phyloP scores from a whole-genome alignment of 2,113 vertebrate species.

The Sceloporus undulatus region DNA sequence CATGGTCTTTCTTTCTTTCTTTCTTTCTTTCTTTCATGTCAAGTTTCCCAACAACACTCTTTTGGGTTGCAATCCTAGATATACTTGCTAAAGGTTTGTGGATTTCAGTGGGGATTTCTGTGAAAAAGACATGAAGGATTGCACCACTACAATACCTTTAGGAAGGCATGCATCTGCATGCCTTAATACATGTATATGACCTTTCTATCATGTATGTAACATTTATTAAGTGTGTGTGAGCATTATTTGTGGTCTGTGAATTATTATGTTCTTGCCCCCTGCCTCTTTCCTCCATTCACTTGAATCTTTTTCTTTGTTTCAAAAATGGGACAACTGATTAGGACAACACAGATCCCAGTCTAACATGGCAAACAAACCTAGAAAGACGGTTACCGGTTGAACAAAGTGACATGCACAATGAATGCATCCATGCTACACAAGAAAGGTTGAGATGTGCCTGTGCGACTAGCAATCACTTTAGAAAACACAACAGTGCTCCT shows the following conservation, averaged over 20 bases:
- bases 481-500: conserved; percentile 5
- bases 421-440: neutral
- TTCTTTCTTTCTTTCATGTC: neutral
- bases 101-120: neutral
- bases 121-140: neutral
- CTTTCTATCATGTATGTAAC: neutral
- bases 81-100: neutral
- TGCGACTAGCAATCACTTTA: neutral
- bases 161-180: neutral
- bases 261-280: neutral
- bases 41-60: neutral
- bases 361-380: neutral
- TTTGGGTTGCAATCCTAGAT: neutral
- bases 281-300: neutral
- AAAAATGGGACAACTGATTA: neutral
- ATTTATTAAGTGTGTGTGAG: neutral
- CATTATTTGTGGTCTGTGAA: neutral
- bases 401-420: neutral
- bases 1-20: neutral
- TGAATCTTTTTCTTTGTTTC: neutral
- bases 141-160: neutral
- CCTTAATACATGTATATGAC: neutral
- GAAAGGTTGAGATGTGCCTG: neutral
- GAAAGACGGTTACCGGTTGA: neutral
- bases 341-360: neutral